Percentiles rank a stretch among this genome's conserved stretches.
Conservation (phyloP, 2,888 invertebrate genomes). For the Falcaria lacertinaria region DNA sequence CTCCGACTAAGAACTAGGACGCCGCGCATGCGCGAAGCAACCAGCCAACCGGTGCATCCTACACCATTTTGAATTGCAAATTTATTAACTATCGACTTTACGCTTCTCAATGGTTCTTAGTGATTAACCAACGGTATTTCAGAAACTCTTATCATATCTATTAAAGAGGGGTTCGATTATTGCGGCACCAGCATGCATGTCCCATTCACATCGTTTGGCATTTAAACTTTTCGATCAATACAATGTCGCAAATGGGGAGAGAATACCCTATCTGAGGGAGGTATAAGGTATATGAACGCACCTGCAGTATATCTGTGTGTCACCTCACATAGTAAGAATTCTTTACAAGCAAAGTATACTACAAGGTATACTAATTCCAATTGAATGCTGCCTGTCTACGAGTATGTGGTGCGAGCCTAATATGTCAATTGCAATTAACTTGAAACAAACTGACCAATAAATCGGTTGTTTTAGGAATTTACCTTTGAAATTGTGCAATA, state of each 20-base stretch:
- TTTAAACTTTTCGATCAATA: conserved; percentile 5
- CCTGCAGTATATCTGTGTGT: not conserved
- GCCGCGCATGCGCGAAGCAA: conserved; percentile 66
- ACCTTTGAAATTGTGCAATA: too few relatives aligned
- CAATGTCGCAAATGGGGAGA: not conserved
- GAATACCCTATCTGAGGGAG: not conserved
- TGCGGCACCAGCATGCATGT: not conserved
- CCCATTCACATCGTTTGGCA: conserved; percentile 1
- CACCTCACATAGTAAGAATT: not conserved
- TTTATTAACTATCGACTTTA: conserved; percentile 19
- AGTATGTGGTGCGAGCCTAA: not conserved
- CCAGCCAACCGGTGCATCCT: conserved; percentile 54
- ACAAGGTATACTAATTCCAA: not conserved
- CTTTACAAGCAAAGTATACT: not conserved
- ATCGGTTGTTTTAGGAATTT: not conserved
- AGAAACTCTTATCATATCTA: too few relatives aligned
- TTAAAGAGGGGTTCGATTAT: not conserved
- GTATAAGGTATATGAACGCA: not conserved
- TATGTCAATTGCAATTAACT: not conserved
- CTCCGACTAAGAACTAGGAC: conserved; percentile 68
- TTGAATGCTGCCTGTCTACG: not conserved
- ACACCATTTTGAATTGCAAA: conserved; percentile 61
- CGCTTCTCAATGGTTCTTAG: not conserved
- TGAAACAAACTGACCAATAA: not conserved
- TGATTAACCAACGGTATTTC: not conserved